These are phyloP conservation scores for Benthosema pterotum DNA, from an alignment of 2,797 vertebrate species.

Conservation along the genomic window DNA sequence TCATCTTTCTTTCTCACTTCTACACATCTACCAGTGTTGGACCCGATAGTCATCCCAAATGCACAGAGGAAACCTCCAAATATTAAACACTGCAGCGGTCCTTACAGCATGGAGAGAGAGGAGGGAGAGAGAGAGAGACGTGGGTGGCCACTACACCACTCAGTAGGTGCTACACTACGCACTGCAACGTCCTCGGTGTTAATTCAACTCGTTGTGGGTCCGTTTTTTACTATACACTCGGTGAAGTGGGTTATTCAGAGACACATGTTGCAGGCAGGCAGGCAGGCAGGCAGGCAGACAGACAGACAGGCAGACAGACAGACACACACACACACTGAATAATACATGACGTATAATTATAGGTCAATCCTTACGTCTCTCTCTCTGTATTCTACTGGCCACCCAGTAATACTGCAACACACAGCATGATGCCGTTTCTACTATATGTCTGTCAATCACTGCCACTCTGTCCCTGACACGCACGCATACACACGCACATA, in stretches of 20 bases:
- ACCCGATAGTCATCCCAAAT: background rate
- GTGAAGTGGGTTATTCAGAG: background rate
- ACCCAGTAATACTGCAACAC: conserved; percentile 20
- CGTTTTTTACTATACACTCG: too few relatives aligned
- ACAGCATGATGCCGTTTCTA: too few relatives aligned
- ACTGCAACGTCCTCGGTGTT: too few relatives aligned
- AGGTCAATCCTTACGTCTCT: background rate
- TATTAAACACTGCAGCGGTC: conserved; percentile 2
- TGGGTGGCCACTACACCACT: too few relatives aligned
- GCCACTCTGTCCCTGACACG: background rate
- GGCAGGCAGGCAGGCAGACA: conserved; percentile 14
- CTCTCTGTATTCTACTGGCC: conserved; percentile 19
- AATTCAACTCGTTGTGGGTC: too few relatives aligned
- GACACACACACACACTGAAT: background rate
- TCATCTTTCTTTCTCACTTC: background rate
- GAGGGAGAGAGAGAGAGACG: background rate
- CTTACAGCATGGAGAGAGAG: conserved; percentile 1
- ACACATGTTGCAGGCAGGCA: conserved; percentile 10
- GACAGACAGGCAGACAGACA: conserved; percentile 2
- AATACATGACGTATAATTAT: too few relatives aligned
- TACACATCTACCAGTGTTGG: conserved; percentile 17
- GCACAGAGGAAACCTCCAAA: conserved; percentile 8
- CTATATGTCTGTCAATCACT: conserved; percentile 6
- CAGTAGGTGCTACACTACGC: too few relatives aligned
- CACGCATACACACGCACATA: conserved; percentile 10